phyloP scores from a whole-genome alignment of 1,140 invertebrate species.

The Carposina sasakii region DNA sequence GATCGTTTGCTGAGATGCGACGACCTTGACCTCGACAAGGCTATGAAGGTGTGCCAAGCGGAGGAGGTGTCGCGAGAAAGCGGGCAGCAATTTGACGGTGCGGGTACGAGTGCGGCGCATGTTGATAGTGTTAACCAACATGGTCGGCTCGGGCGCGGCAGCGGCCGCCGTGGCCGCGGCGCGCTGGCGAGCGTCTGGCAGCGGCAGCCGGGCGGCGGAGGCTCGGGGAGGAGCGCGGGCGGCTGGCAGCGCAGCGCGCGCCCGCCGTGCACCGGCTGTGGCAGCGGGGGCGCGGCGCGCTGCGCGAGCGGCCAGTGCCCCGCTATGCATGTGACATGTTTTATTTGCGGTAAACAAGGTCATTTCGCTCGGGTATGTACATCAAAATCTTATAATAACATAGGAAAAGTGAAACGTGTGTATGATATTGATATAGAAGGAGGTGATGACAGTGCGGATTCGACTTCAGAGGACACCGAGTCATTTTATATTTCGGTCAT shows the following conservation, averaged over 20 bases:
- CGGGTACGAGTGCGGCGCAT: neutral
- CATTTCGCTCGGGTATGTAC: slow-evolving; percentile 13
- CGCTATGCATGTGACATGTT: neutral
- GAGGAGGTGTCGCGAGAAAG: slow-evolving; percentile 11
- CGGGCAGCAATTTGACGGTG: neutral
- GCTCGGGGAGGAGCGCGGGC: too few relatives aligned
- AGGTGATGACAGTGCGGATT: neutral
- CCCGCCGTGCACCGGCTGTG: neutral
- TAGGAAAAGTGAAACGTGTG: neutral
- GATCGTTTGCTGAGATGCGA: slow-evolving; percentile 16
- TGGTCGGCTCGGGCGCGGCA: neutral
- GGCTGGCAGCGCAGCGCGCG: neutral
- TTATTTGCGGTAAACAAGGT: slow-evolving; percentile 2
- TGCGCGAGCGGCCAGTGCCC: neutral
- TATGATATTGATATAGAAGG: slow-evolving; percentile 3
- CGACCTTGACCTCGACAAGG: slow-evolving; percentile 15
- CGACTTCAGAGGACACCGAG: neutral
- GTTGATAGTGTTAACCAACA: neutral
- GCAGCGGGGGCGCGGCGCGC: neutral
- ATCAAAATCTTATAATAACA: neutral
- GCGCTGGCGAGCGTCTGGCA: slow-evolving; percentile 10
- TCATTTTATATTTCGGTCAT: neutral
- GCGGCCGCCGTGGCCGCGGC: slow-evolving; percentile 14
- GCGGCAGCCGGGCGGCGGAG: slow-evolving; percentile 11
- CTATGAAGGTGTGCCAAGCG: slow-evolving; percentile 15